A percentile compares a stretch with the other conserved stretches of the same genome.
phyloP scores from a whole-genome alignment of 2,113 vertebrate species.

The Perccottus glenii region DNA sequence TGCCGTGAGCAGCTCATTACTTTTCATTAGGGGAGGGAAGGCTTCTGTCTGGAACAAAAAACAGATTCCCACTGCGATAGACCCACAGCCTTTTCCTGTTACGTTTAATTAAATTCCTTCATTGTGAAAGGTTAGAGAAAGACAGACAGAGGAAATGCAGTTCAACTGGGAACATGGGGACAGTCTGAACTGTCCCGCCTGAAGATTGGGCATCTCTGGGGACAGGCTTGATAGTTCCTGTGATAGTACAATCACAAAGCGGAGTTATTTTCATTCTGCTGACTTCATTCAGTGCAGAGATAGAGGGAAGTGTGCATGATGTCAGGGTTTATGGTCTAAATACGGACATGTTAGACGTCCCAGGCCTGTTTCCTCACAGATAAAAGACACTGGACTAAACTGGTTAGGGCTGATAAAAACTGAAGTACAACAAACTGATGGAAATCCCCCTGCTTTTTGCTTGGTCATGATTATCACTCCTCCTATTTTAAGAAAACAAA shows the following conservation, averaged over 20 bases:
- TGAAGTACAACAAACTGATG: neutral
- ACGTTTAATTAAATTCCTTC: slow-evolving; percentile 58
- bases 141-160: slow-evolving; percentile 16
- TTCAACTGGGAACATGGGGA: neutral
- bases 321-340: slow-evolving; percentile 42
- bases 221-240: slow-evolving; percentile 54
- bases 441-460: slow-evolving; percentile 3
- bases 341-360: slow-evolving; percentile 35
- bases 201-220: slow-evolving; percentile 28
- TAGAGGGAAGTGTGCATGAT: slow-evolving; percentile 42
- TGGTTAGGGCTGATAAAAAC: slow-evolving; percentile 15
- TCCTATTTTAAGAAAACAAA: neutral
- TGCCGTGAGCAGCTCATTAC: slow-evolving; percentile 29
- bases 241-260: slow-evolving; percentile 42
- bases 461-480: neutral
- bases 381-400: slow-evolving; percentile 21
- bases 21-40: slow-evolving; percentile 48
- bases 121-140: slow-evolving; percentile 25
- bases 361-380: slow-evolving; percentile 48
- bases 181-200: slow-evolving; percentile 20
- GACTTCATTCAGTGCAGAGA: slow-evolving; percentile 36
- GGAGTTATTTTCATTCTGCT: slow-evolving; percentile 26
- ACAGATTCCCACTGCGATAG: slow-evolving; percentile 38
- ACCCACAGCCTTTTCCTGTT: slow-evolving; percentile 20
- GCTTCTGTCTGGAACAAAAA: slow-evolving; percentile 47